These are phyloP conservation scores for Misgurnus mizolepis DNA, from an alignment of 2,113 vertebrate genomes.

Conservation along the genomic window DNA sequence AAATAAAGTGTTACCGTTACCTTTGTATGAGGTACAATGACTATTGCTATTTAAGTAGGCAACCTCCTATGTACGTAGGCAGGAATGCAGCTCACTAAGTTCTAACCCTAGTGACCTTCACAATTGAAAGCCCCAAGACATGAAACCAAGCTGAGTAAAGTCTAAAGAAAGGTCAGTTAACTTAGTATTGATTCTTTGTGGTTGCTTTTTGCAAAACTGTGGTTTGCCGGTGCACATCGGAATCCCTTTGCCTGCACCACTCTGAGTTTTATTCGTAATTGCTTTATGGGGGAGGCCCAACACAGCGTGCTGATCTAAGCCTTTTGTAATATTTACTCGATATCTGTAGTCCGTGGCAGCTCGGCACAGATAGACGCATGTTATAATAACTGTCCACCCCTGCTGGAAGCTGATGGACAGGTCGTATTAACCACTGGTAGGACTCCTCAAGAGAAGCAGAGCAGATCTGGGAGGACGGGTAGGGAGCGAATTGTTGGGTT, in stretches of 20 bases:
- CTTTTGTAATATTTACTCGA: slow-evolving; percentile 36
- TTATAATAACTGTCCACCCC: slow-evolving; percentile 20
- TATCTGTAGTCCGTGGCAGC: slow-evolving; percentile 5
- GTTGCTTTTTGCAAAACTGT: not conserved
- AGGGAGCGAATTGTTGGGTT: slow-evolving; percentile 28
- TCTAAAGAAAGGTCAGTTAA: slow-evolving; percentile 26
- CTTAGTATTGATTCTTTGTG: slow-evolving; percentile 15
- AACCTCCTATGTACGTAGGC: no score
- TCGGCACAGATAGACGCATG: slow-evolving; percentile 12
- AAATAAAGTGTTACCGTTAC: no score
- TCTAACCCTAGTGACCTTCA: not conserved
- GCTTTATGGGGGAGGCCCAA: slow-evolving; percentile 22
- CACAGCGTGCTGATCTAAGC: not conserved
- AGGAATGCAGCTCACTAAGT: no score
- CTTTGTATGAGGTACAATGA: no score
- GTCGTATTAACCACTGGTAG: not conserved
- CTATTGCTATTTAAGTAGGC: no score
- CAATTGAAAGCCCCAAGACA: not conserved
- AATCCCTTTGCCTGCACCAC: slow-evolving; percentile 18
- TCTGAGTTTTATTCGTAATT: slow-evolving; percentile 24
- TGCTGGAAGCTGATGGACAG: slow-evolving; percentile 16
- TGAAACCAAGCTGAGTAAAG: not conserved
- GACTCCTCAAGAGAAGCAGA: not conserved
- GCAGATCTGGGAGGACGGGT: slow-evolving; percentile 3
- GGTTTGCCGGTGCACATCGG: slow-evolving; percentile 16